Base-by-base conservation (phyloP, 1,140 invertebrate species). In the Steinernema khuongi region DNA sequence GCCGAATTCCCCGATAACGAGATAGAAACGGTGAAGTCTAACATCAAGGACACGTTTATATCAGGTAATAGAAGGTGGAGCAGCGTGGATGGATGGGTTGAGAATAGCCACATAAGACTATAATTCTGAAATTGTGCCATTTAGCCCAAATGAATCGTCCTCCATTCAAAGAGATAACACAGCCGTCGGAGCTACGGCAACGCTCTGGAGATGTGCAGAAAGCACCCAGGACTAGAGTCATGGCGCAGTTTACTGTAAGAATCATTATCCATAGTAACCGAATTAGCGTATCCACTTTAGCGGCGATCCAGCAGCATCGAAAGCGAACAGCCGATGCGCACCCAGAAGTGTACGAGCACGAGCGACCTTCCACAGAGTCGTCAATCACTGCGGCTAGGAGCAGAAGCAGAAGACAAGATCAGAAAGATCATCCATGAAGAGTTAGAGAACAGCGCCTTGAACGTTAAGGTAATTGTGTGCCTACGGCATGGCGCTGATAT, bases 41-140 rank as follows among this genome's bases (percentile, higher is more conserved):
- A 50, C 66, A 81, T 82, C 70, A 80, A 84, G 69, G 77, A 84
- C 69, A 66, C 66, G 22, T 70, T 78, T 22, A 76, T 78, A 14
- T 33, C 66, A 22, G 75, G 72, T 83, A 36, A 28, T 14, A 69
- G 72, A 67, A 18, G 36, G 2, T 7, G 36, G 7, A 60, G 50
- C 14, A 7, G 50, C 22, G n/a, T n/a, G n/a, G n/a, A n/a, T n/a
- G n/a, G n/a, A n/a, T n/a, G n/a, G n/a, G n/a, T n/a, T n/a, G n/a
- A n/a, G n/a, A n/a, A n/a, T n/a, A n/a, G n/a, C n/a, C n/a, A n/a
- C n/a, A n/a, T n/a, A n/a, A n/a, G n/a, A n/a, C n/a, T n/a, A n/a
- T n/a, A n/a, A n/a, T n/a, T n/a, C n/a, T n/a, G n/a, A n/a, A n/a
- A n/a, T n/a, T n/a, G n/a, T n/a, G 36, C 14, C 11, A 14, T 60